These are phyloP conservation scores for Parotia lawesii DNA, from an alignment of 2,113 vertebrate species.

Conservation along the genomic window DNA sequence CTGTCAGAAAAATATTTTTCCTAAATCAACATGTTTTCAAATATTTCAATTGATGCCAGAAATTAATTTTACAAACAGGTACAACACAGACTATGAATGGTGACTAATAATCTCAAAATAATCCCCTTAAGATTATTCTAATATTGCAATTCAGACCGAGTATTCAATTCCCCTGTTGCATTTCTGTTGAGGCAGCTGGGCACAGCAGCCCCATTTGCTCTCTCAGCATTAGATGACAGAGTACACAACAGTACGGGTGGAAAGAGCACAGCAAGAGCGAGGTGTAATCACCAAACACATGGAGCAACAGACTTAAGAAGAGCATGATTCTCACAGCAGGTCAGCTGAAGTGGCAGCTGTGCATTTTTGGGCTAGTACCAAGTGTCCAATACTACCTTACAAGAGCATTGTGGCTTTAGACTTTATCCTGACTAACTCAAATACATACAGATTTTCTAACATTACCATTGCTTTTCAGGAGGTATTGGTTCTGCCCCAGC, in stretches of 20 bases:
- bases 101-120: neutral
- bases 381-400: neutral
- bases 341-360: conserved; percentile 13
- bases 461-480: neutral
- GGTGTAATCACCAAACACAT: conserved; percentile 12
- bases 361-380: neutral
- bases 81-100: neutral
- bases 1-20: neutral
- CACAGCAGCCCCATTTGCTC: neutral
- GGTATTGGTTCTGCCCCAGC: neutral
- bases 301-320: neutral
- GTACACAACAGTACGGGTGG: neutral
- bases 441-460: neutral
- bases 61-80: neutral
- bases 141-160: neutral
- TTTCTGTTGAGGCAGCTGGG: neutral
- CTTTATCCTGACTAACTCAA: neutral
- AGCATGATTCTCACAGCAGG: conserved; percentile 11
- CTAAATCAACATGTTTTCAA: neutral
- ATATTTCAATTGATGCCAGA: neutral
- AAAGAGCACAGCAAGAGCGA: neutral
- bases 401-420: neutral
- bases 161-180: neutral
- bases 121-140: neutral
- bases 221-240: neutral